These are phyloP conservation scores for Cataglyphis livida DNA, from an alignment of 2,888 invertebrate species.

Conservation along the genomic window DNA sequence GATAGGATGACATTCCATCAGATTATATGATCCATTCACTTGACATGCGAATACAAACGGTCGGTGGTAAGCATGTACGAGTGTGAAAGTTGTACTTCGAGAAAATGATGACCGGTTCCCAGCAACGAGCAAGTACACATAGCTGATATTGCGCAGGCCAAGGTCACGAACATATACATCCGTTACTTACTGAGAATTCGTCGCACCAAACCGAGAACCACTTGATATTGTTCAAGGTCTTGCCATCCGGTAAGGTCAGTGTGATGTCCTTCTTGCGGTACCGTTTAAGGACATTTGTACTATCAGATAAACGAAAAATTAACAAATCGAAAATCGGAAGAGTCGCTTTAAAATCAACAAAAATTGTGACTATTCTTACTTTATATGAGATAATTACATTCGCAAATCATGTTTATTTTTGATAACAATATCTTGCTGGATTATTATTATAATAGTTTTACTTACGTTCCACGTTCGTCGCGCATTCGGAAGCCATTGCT, in stretches of 20 bases:
- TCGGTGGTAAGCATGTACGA: constrained; percentile 46
- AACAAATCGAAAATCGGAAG: background rate
- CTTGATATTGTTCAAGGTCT: constrained; percentile 92
- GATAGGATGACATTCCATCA: constrained; percentile 1
- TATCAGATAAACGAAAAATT: constrained; percentile 75
- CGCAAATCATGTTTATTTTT: background rate
- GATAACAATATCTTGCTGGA: background rate
- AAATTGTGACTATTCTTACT: background rate
- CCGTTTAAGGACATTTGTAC: constrained; percentile 91
- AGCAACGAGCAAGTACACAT: constrained; percentile 34
- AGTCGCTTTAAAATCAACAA: background rate
- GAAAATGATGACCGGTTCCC: constrained; percentile 70
- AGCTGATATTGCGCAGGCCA: constrained; percentile 52
- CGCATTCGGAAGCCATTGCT: constrained; percentile 91
- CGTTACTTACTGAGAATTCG: constrained; percentile 92
- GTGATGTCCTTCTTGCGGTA: constrained; percentile 94
- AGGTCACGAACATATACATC: constrained; percentile 67
- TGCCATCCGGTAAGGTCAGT: constrained; percentile 94
- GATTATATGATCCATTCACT: constrained; percentile 28
- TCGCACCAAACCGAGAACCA: constrained; percentile 98
- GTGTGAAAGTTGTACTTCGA: constrained; percentile 74
- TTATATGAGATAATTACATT: background rate
- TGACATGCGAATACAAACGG: constrained; percentile 15
- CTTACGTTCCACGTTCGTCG: constrained; percentile 92
- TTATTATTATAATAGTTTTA: constrained; percentile 64